phyloP scores from a whole-genome alignment of 1,140 invertebrate species.

The Chionoecetes opilio region DNA sequence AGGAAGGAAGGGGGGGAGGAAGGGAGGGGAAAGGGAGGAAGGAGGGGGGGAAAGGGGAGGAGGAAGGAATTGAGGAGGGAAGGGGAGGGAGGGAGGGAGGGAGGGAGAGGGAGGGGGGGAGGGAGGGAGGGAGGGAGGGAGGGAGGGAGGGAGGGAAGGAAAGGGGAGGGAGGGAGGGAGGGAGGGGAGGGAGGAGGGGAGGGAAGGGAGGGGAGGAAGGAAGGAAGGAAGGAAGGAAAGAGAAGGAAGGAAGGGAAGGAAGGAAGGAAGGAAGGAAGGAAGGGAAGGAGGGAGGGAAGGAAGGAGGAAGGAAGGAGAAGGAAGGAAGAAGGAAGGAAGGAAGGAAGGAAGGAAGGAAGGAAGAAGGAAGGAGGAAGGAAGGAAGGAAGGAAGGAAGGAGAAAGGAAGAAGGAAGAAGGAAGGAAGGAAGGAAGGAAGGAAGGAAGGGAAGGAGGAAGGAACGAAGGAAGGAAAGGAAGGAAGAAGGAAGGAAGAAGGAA shows the following conservation, averaged over 20 bases:
- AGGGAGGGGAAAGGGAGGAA: background rate
- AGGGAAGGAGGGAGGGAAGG: too few species aligned
- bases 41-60: background rate
- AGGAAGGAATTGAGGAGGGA: background rate
- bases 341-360: too few species aligned
- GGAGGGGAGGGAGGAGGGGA: background rate
- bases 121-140: background rate
- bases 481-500: background rate
- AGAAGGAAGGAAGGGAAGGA: too few species aligned
- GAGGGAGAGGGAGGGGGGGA: background rate
- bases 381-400: too few species aligned
- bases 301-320: background rate
- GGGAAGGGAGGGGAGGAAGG: background rate
- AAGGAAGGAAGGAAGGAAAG: too few species aligned
- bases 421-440: background rate
- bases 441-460: background rate
- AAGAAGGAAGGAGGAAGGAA: too few species aligned
- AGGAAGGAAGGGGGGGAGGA: background rate
- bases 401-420: background rate
- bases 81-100: background rate
- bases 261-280: too few species aligned
- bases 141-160: background rate
- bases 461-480: background rate
- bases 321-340: background rate
- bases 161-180: background rate